Evolutionary conservation across 2,113 vertebrate genomes (phyloP), one percentile per base, ranked within the genome.

Genomic region (Pimephales promelas): DNA sequence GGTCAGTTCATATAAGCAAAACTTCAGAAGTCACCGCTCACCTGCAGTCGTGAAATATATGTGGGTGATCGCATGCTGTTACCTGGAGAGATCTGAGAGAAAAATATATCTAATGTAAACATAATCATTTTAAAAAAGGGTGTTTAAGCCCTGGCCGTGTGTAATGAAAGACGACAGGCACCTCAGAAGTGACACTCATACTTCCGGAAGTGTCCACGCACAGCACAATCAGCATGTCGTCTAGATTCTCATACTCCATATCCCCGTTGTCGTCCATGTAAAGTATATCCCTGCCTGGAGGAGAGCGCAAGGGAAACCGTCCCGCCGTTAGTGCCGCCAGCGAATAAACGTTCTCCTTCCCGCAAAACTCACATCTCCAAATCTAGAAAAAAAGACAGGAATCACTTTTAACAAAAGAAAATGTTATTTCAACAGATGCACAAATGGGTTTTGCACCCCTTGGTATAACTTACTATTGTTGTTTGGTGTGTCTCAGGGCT

Each of bases 161-260:
- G 34, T 40, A 40, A 61, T 5, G 20, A 75, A 66, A 40, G 22
- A 45, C 22, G 34, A 57, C 40, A 11, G 3, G 36, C 31, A 89
- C 93, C 92, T 93, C 90, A 13, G 91, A 88, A 2, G 94, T 95
- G 83, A 94, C 92, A 4, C 90, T 90, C 94, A 95, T 95, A 89
- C 93, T 94, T 70, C 94, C 94, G 11, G 94, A 95, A 22, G 92
- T 89, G 85, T 95, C 94, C 81, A 95, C 93, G n/a, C 94, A 95
- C 88, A 94, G 93, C 5, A 95, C 90, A 59, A 93, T 88, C 20
- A 95, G 84, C 1, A 91, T 88, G 88, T 94, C 91, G 79, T 94
- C 93, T 45, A 95, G 70, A 86, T 95, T 94, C 86, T 93, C 85
- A 84, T 95, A 95, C 45, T 94, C 94, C 1, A 89, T 88, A 0